phyloP scores from a whole-genome alignment of 1,140 invertebrate genomes.

The Heliconius melpomene region DNA sequence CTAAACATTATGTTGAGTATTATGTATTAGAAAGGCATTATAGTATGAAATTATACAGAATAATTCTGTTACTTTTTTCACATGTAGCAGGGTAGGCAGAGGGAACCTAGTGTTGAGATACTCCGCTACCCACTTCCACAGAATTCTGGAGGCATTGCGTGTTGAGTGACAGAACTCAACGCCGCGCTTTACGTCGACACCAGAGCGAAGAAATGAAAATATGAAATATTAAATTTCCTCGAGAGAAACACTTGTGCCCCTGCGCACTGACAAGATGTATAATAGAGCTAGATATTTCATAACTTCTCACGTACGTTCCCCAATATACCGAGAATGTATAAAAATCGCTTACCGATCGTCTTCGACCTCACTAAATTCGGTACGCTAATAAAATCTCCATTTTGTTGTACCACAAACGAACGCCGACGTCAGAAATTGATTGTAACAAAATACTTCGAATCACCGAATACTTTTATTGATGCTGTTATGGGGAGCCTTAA shows the following conservation, averaged over 20 bases:
- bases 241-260: too few relatives aligned
- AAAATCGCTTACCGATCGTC: constrained; percentile 37
- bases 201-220: not conserved
- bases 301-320: not conserved
- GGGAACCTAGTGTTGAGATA: too few relatives aligned
- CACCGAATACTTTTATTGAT: constrained; percentile 73
- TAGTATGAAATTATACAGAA: too few relatives aligned
- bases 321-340: constrained; percentile 1
- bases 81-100: too few relatives aligned
- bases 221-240: not conserved
- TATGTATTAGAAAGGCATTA: too few relatives aligned
- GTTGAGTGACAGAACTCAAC: too few relatives aligned
- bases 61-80: too few relatives aligned
- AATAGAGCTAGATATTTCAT: constrained; percentile 48
- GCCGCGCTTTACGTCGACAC: too few relatives aligned
- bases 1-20: constrained; percentile 27
- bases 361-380: constrained; percentile 72
- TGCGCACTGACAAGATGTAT: too few relatives aligned
- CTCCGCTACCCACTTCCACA: too few relatives aligned
- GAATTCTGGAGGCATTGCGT: too few relatives aligned
- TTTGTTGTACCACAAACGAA: constrained; percentile 69
- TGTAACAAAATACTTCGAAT: constrained; percentile 76
- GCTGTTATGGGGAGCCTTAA: constrained; percentile 73
- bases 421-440: constrained; percentile 75
- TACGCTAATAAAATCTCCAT: constrained; percentile 75